phyloP scores from a whole-genome alignment of 2,797 vertebrate species.

The Psittacula echo region DNA sequence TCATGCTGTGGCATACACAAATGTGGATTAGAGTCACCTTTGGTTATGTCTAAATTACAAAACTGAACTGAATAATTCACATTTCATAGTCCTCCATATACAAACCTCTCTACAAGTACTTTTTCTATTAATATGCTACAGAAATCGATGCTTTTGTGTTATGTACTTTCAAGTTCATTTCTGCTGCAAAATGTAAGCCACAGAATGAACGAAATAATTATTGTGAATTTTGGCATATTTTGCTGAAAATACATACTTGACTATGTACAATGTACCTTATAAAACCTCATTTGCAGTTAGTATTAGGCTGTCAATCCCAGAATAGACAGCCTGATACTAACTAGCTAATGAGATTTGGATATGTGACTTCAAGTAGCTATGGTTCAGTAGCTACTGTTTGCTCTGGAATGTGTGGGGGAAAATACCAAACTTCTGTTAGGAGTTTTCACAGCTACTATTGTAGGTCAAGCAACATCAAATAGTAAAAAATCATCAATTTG shows the following conservation, averaged over 20 bases:
- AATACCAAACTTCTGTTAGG: not conserved
- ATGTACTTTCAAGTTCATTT: not conserved
- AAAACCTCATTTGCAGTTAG: not conserved
- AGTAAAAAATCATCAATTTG: not conserved
- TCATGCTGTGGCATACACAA: not conserved
- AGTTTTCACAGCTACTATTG: not conserved
- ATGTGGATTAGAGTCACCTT: not conserved
- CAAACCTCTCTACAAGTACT: not conserved
- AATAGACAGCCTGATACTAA: not conserved
- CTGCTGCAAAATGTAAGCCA: not conserved
- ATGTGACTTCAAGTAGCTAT: not conserved
- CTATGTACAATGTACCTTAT: not conserved
- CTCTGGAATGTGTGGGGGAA: not conserved
- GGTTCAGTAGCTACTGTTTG: not conserved
- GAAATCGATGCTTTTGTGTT: not conserved
- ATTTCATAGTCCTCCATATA: not conserved
- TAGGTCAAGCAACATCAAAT: not conserved
- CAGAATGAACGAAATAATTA: not conserved
- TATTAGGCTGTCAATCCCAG: not conserved
- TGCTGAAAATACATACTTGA: not conserved
- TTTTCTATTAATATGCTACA: not conserved
- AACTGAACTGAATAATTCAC: not conserved
- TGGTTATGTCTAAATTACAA: not conserved
- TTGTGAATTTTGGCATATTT: not conserved
- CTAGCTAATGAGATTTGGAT: not conserved